Base-by-base conservation (phyloP, 2,113 vertebrate species). In the Azemiops feae region DNA sequence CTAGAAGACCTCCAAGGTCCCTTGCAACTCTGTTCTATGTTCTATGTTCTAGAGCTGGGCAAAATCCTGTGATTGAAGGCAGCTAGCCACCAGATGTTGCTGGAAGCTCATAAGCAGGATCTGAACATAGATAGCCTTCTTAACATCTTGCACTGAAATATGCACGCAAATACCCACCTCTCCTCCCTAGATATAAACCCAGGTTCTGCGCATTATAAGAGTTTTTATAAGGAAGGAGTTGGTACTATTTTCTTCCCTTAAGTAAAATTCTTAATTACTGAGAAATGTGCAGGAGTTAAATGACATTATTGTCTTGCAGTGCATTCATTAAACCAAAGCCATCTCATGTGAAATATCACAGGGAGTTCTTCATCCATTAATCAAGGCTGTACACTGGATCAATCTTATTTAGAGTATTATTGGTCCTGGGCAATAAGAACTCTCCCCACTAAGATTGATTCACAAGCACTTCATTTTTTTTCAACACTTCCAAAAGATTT, bases 401-500 rank as follows among this genome's bases (percentile, higher is more conserved):
- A 85, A 52, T 34, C 8, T 89, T 57, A 55, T 50, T 85, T 23
- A 58, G 55, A 53, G 45, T 11, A 60, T 60, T 91, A 27, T 43
- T 88, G 43, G 60, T 54, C 39, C 50, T 45, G 8, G 16, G 34
- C 16, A 88, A 8, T 55, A 20, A 23, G 64, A 55, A 55, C 64
- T 30, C 69, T 43, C 9, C 60, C 53, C 55, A 86, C 55, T 43
- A 53, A 90, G 74, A 93, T 81, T 87, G 55, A 93, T 43, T 47
- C 88, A 93, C 89, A 53, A 45, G 52, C 55, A 87, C 88, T 39
- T 90, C 88, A 60, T 87, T 90, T 86, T 81, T 30, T 81, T 91
- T 43, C 30, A 86, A 30, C 23, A 91, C 47, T 86, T 90, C 18
- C 85, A 92, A 94, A 43, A 87, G 8, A 95, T 96, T 97, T 96